Percentiles rank a stretch among this genome's conserved stretches.
These are phyloP conservation scores for Drosophila bocki DNA, from an alignment of 1,140 invertebrate species.

Conservation along the genomic window DNA sequence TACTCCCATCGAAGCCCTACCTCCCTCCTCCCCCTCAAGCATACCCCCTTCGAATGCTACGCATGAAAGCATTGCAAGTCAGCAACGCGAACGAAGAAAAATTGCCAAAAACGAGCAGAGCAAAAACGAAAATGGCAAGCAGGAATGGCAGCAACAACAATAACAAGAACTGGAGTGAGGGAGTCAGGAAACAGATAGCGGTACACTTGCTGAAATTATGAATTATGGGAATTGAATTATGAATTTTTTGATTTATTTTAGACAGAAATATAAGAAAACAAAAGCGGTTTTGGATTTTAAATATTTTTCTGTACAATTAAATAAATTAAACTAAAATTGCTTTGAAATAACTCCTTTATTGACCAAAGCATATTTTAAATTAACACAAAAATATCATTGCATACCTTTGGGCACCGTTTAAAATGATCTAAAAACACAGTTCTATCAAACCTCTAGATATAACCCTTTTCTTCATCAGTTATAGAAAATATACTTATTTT, in stretches of 20 bases:
- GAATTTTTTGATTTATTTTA: background rate
- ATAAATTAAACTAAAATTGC: too few relatives aligned
- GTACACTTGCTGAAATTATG: constrained; percentile 19
- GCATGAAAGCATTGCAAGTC: constrained; percentile 80
- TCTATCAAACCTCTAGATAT: background rate
- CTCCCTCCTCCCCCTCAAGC: background rate
- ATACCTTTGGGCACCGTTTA: background rate
- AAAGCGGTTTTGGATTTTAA: too few relatives aligned
- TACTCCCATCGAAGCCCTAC: constrained; percentile 12
- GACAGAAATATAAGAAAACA: background rate
- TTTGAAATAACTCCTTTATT: too few relatives aligned
- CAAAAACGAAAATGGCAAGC: constrained; percentile 50
- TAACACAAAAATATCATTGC: background rate
- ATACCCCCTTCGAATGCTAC: constrained; percentile 40
- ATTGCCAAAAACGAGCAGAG: constrained; percentile 68
- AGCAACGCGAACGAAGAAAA: constrained; percentile 77
- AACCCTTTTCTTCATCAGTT: background rate
- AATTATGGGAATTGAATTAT: background rate
- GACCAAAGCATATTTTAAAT: too few relatives aligned
- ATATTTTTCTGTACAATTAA: too few relatives aligned
- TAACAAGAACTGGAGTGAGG: constrained; percentile 38
- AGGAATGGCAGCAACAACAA: constrained; percentile 33
- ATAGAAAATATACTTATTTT: background rate
- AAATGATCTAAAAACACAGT: background rate
- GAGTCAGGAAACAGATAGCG: constrained; percentile 58